Base-by-base conservation (phyloP, 1,140 invertebrate genomes). In the Aricia agestis region DNA sequence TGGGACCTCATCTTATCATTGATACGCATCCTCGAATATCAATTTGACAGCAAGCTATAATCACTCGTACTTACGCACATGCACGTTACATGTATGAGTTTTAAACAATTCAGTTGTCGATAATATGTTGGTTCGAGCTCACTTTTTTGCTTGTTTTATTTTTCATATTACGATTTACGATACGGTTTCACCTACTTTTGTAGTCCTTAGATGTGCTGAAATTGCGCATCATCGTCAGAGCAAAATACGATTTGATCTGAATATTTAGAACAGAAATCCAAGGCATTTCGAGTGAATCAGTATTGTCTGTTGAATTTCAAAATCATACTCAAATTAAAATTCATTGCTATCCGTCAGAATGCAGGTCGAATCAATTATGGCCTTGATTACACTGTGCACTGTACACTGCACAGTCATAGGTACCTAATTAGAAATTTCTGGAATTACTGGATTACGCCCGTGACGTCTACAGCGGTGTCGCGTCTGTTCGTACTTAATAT, bases 361-460 rank as follows among this genome's bases (percentile, higher is more conserved):
- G 45, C 45, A 52, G 45, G 6, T 52, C 45, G 7, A 52, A 52
- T 52, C 45, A 15, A 52, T 52, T 52, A 52, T 52, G 45, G 45
- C 11, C 45, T 11, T 52, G 45, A 52, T 52, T n/a, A n/a, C n/a
- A n/a, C n/a, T 52, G 72, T 45, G n/a, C n/a, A n/a, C 68, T 68
- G 63, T 36, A 36, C 36, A 36, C 36, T 36, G 1, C 9, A 36
- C 68, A 72, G 74, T 71, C 72, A 65, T 69, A 36, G 36, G 6
- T 19, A 63, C 17, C 31, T 63, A 63, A 63, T 63, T 63, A 63
- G 59, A 19, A 63, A 63, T 63, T 63, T 63, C 17, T 63, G 59
- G 6, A 63, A 63, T 63, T 19, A 63, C n/a, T 63, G 59, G 59
- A 63, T 63, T 63, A 25, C 19, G 18, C 19, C 18, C 7, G 6